These are phyloP conservation scores for Morone chrysops DNA, from an alignment of 2,113 vertebrate species.

Conservation along the genomic window DNA sequence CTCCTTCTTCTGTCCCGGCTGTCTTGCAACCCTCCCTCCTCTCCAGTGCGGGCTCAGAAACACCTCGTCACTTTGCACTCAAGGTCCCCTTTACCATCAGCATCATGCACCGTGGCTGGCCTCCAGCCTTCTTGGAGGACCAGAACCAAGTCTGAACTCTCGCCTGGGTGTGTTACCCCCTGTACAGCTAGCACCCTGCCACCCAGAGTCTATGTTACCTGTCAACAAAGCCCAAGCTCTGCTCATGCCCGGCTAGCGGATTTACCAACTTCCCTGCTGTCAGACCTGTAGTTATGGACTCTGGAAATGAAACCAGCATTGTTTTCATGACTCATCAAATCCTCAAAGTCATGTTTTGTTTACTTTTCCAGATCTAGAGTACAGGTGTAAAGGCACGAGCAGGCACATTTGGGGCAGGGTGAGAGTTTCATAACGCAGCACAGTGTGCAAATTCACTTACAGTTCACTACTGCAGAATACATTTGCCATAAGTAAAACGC, in stretches of 20 bases:
- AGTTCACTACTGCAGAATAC: conserved; percentile 11
- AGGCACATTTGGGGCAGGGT: not conserved
- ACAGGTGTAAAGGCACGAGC: not conserved
- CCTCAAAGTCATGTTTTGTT: conserved; percentile 13
- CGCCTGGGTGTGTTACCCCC: conserved; percentile 52
- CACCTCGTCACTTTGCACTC: conserved; percentile 1
- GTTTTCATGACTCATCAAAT: conserved; percentile 14
- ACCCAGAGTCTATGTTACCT: conserved; percentile 62
- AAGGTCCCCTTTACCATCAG: not conserved
- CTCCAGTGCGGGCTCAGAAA: conserved; percentile 83
- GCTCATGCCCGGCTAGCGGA: conserved; percentile 80
- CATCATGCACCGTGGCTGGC: conserved; percentile 10
- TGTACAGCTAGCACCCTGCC: conserved; percentile 62
- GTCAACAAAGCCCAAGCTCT: conserved; percentile 77
- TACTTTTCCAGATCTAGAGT: conserved; percentile 39
- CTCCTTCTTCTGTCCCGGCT: conserved; percentile 69
- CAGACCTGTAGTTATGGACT: conserved; percentile 18
- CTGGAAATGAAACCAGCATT: conserved; percentile 54
- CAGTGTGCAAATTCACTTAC: conserved; percentile 5
- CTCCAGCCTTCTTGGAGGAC: conserved; percentile 53
- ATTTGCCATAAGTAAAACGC: conserved; percentile 36
- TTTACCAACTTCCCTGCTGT: not conserved
- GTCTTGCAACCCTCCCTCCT: conserved; percentile 74
- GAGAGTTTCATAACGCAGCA: conserved; percentile 2
- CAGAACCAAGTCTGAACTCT: conserved; percentile 56